Evolutionary conservation across 2,888 invertebrate genomes (phyloP), one percentile per base, ranked within the genome.

Genomic region (Eilema sororculum): DNA sequence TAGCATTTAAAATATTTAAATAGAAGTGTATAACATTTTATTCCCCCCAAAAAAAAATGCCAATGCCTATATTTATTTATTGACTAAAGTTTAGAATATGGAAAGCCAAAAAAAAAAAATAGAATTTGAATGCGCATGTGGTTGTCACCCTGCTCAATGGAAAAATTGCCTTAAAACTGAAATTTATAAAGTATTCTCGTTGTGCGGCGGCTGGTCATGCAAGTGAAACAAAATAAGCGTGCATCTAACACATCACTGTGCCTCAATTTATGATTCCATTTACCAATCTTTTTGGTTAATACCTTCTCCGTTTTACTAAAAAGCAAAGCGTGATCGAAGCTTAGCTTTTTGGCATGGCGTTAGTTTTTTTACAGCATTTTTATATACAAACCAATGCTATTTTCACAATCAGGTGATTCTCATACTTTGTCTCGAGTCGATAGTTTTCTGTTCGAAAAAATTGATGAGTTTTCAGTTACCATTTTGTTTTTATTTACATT

Each of bases 351-450:
- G 86, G 80, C 75, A 82, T 86, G 84, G 86, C 83, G 84, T 89
- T 90, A 89, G 76, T 82, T 81, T 85, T 85, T 87, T 87, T 86
- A 85, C 79, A 83, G 83, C 83, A 81, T 81, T 80, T 82, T 79
- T 84, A 72, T 77, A 96, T 97, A 97, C 97, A 96, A 96, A 98
- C 98, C 97, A 99, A 96, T 89, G 99, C 98, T 95, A 99, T 98
- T 97, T 99, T 99, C 95, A 98, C 98, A 96, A 99, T 99, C 93
- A 99, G 97, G 96, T 99, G 98, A 94, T 99, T 99, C 96, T 99
- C 99, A 96, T 99, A 99, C 94, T 98, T 98, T 93, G 99, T 98
- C 96, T 99, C 98, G 92, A 99, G 97, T 86, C 99, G 97, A 96
- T 99, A 99, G 96, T 99, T 99, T 96, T 99, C 99, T 99, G 97